Conservation (phyloP, 2,888 invertebrate genomes). For the Pediacus dermestoides region DNA sequence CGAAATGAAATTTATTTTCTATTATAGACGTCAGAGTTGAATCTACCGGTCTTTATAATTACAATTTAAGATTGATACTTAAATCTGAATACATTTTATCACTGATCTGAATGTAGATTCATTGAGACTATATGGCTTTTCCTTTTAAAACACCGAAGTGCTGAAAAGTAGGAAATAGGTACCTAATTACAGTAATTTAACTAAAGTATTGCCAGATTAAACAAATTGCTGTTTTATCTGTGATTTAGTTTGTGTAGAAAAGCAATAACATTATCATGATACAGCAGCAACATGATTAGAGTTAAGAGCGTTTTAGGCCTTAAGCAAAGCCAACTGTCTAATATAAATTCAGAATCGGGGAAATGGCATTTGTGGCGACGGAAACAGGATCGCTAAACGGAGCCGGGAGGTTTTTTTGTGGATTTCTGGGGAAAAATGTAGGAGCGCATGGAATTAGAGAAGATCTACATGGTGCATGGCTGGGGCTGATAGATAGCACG, state of each 20-base stretch:
- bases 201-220: neutral
- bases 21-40: no score
- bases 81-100: no score
- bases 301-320: conserved; percentile 5
- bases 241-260: conserved; percentile 2
- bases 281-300: conserved; percentile 17
- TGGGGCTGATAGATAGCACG: conserved; percentile 42
- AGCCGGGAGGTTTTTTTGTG: conserved; percentile 12
- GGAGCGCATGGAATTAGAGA: conserved; percentile 29
- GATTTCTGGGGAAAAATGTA: conserved; percentile 22
- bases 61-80: no score
- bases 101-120: no score
- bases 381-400: conserved; percentile 24
- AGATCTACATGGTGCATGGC: conserved; percentile 32
- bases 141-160: no score
- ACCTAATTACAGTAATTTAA: no score
- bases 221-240: neutral
- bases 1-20: no score
- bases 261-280: conserved; percentile 9
- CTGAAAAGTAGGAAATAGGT: no score
- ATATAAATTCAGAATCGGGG: conserved; percentile 18
- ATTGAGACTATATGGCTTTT: no score
- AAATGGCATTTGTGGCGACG: conserved; percentile 23
- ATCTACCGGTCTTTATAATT: no score
- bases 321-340: conserved; percentile 12